Percentiles rank a stretch among this genome's conserved stretches.
Conservation (phyloP, 30 jellyfish, hydroid and myxozoan species). For the Chrysaora quinquecirrha region DNA sequence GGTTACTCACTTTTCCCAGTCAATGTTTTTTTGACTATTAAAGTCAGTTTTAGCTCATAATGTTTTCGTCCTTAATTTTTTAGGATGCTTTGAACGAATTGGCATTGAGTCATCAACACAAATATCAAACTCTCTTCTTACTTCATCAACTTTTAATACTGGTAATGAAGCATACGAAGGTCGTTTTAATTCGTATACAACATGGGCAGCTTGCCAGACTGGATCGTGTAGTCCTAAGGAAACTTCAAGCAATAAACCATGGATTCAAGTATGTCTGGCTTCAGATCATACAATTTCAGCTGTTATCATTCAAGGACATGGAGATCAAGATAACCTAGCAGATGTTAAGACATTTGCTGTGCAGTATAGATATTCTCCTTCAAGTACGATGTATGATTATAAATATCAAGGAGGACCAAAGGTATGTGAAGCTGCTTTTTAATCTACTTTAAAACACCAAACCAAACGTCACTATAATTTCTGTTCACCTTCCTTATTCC, state of each 20-base stretch:
- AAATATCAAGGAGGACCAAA: constrained; percentile 4
- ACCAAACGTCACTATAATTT: no score
- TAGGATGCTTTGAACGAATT: constrained; percentile 42
- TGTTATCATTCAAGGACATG: constrained; percentile 59
- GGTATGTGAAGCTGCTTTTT: no score
- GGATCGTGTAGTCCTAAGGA: constrained; percentile 50
- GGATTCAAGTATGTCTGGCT: constrained; percentile 59
- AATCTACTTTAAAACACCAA: no score
- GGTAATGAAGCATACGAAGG: constrained; percentile 41
- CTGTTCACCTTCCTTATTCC: no score
- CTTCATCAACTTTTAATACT: constrained; percentile 46
- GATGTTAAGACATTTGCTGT: constrained; percentile 41
- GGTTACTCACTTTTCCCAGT: no score
- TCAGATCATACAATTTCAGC: constrained; percentile 20
- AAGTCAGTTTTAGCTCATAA: no score
- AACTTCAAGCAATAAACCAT: constrained; percentile 44
- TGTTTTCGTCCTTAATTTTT: no score
- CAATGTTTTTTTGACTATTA: no score
- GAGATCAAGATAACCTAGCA: constrained; percentile 35
- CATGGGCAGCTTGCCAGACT: constrained; percentile 58
- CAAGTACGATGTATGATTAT: constrained; percentile 22
- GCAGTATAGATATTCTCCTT: neutral
- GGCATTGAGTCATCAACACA: constrained; percentile 30
- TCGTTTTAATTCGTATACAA: constrained; percentile 20
- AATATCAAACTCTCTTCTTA: constrained; percentile 10